These are phyloP conservation scores for Cryptops parisi DNA, from an alignment of 2,888 invertebrate genomes.

Conservation along the genomic window DNA sequence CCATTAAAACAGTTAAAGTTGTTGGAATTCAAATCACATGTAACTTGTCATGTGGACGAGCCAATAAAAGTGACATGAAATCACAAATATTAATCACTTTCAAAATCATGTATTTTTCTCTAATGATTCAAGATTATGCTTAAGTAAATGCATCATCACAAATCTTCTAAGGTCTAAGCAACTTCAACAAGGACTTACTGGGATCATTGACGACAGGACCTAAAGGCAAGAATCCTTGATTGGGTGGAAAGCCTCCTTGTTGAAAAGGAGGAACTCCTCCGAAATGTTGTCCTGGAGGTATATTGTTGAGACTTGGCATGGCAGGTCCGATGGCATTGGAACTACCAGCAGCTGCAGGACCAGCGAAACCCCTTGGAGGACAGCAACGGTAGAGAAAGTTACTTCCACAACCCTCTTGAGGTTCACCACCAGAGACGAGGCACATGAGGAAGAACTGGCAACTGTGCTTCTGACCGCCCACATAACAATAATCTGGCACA, in stretches of 20 bases:
- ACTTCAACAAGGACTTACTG: slow-evolving; percentile 8
- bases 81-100: too few species aligned
- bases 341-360: slow-evolving; percentile 3
- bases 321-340: slow-evolving; percentile 12
- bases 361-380: slow-evolving; percentile 8
- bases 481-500: slow-evolving; percentile 13
- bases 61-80: too few species aligned
- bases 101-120: too few species aligned
- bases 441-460: slow-evolving; percentile 14
- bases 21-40: too few species aligned
- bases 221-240: slow-evolving; percentile 12
- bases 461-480: slow-evolving; percentile 14
- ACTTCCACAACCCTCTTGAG: slow-evolving; percentile 12
- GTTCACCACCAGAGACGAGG: slow-evolving; percentile 13
- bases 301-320: neutral
- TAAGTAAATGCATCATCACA: too few species aligned
- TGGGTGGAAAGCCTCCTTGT: neutral
- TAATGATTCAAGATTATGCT: too few species aligned
- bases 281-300: slow-evolving; percentile 7
- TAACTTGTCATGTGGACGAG: too few species aligned
- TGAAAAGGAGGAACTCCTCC: slow-evolving; percentile 2
- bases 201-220: slow-evolving; percentile 14
- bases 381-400: slow-evolving; percentile 13
- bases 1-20: too few species aligned
- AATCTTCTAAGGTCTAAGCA: too few species aligned